phyloP scores from a whole-genome alignment of 2,888 invertebrate species.

The Gerris lacustris region DNA sequence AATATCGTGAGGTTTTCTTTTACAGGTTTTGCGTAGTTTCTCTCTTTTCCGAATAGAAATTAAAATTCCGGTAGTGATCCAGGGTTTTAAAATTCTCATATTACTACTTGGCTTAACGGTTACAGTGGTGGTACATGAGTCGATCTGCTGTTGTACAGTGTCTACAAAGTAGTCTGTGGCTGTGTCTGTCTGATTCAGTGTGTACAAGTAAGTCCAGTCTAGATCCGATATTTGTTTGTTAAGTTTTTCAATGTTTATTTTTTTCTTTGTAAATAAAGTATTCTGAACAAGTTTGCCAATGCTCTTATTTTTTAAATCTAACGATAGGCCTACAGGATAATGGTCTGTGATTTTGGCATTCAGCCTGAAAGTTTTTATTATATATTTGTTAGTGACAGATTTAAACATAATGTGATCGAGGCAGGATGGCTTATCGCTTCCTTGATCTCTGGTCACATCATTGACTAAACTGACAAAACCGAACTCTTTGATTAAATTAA shows the following conservation, averaged over 20 bases:
- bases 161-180: background rate
- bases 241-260: background rate
- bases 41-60: background rate
- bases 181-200: background rate
- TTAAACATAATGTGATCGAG: background rate
- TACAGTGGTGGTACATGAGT: background rate
- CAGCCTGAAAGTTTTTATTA: background rate
- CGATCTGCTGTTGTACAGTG: background rate
- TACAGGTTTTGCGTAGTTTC: background rate
- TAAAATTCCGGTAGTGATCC: background rate
- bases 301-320: background rate
- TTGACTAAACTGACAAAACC: background rate
- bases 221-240: background rate
- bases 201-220: constrained; percentile 3
- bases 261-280: background rate
- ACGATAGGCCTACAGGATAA: background rate
- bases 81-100: background rate
- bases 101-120: background rate
- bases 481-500: background rate
- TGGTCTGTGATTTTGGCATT: background rate
- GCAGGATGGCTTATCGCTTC: background rate
- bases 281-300: background rate
- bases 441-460: background rate
- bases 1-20: background rate
- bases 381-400: background rate